Percentiles rank a stretch among this genome's conserved stretches.
phyloP scores from a whole-genome alignment of 2,797 vertebrate species.

The Ataeniobius toweri region DNA sequence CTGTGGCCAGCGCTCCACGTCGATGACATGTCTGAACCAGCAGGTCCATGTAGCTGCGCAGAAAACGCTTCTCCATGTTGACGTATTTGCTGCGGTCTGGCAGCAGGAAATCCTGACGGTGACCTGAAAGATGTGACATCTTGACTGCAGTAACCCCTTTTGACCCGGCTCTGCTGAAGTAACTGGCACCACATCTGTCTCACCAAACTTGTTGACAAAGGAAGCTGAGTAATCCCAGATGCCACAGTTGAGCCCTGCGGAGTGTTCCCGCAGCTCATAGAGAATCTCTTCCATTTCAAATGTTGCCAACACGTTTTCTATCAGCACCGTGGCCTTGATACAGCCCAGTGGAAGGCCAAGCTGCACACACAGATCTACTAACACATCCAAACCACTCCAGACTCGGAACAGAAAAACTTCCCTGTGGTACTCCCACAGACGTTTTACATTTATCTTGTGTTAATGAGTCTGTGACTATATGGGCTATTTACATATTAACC shows the following conservation, averaged over 20 bases:
- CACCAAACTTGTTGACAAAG: slow-evolving; percentile 85
- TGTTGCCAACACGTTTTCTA: slow-evolving; percentile 82
- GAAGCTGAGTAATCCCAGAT: slow-evolving; percentile 89
- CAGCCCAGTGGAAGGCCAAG: slow-evolving; percentile 77
- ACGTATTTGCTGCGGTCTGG: slow-evolving; percentile 87
- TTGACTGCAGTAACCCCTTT: background rate
- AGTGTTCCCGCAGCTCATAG: slow-evolving; percentile 82
- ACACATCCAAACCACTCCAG: background rate
- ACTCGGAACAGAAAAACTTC: background rate
- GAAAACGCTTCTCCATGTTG: slow-evolving; percentile 85
- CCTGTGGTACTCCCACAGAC: no score
- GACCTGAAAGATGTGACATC: slow-evolving; percentile 62
- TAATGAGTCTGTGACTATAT: no score
- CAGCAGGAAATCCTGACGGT: slow-evolving; percentile 78
- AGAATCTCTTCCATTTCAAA: slow-evolving; percentile 89
- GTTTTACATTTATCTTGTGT: no score
- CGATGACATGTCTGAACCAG: slow-evolving; percentile 84
- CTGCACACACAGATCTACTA: slow-evolving; percentile 53
- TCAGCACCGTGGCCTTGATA: slow-evolving; percentile 84
- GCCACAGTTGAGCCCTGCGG: slow-evolving; percentile 86
- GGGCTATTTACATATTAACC: no score
- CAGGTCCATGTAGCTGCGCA: slow-evolving; percentile 85
- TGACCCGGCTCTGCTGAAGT: background rate
- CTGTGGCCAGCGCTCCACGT: slow-evolving; percentile 79
- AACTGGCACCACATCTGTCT: slow-evolving; percentile 19